These are phyloP conservation scores for Xenentodon cancila DNA, from an alignment of 2,797 vertebrate genomes.

Conservation along the genomic window DNA sequence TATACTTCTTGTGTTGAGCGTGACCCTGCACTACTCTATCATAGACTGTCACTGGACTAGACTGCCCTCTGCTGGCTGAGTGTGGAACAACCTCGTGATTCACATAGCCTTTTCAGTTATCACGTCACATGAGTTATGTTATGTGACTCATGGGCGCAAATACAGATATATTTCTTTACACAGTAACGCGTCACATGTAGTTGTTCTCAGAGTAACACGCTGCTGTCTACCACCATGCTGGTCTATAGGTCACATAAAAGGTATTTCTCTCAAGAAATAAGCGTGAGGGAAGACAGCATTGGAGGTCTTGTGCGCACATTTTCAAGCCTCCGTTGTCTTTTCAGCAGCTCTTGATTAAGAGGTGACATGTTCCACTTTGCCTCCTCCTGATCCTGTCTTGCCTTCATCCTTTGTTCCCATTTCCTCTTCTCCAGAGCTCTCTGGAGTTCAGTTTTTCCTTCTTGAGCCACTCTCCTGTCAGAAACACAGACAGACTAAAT, in stretches of 20 bases:
- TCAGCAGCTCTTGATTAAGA: slow-evolving; percentile 85
- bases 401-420: slow-evolving; percentile 83
- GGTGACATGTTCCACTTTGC: slow-evolving; percentile 81
- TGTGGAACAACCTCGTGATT: slow-evolving; percentile 24
- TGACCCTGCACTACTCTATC: too few relatives aligned
- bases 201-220: neutral
- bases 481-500: slow-evolving; percentile 23
- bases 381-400: slow-evolving; percentile 83
- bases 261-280: neutral
- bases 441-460: slow-evolving; percentile 88
- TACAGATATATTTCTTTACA: neutral
- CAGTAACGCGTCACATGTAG: neutral
- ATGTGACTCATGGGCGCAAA: too few relatives aligned
- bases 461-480: slow-evolving; percentile 75
- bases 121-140: too few relatives aligned
- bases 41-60: slow-evolving; percentile 1
- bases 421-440: slow-evolving; percentile 84
- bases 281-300: neutral
- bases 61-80: slow-evolving; percentile 50
- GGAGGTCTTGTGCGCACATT: slow-evolving; percentile 70
- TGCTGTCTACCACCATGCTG: neutral
- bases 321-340: slow-evolving; percentile 85
- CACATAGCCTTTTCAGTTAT: neutral
- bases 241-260: neutral
- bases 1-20: too few relatives aligned